phyloP scores from a whole-genome alignment of 2,888 invertebrate species.

The Scaptomyza reducta region DNA sequence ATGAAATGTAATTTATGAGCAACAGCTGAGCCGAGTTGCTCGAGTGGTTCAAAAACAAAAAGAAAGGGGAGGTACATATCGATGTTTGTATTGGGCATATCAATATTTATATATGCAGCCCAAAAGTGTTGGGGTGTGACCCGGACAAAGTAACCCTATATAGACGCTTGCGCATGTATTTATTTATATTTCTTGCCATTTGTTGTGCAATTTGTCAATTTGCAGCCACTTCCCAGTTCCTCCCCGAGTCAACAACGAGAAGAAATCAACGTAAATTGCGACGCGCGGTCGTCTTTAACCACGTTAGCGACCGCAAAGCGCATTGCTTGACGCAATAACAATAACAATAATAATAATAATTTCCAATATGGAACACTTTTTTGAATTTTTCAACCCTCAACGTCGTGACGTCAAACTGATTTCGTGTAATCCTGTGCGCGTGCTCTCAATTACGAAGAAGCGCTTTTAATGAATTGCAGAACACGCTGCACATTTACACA shows the following conservation, averaged over 20 bases:
- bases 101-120: constrained; percentile 48
- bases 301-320: constrained; percentile 17
- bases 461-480: constrained; percentile 32
- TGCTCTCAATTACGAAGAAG: constrained; percentile 72
- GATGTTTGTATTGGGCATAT: constrained; percentile 54
- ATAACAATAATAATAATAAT: constrained; percentile 12
- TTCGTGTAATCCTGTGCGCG: constrained; percentile 70
- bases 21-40: constrained; percentile 18
- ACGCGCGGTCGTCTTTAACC: constrained; percentile 14
- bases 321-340: constrained; percentile 3
- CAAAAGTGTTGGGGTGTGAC: constrained; percentile 33
- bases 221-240: constrained; percentile 3
- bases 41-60: background rate
- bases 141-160: no score
- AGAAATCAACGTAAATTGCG: constrained; percentile 1
- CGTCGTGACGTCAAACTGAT: constrained; percentile 48
- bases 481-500: constrained; percentile 19
- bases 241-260: no score
- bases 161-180: no score
- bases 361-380: constrained; percentile 24
- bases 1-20: constrained; percentile 61
- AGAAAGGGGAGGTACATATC: constrained; percentile 13
- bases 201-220: constrained; percentile 43
- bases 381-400: constrained; percentile 52
- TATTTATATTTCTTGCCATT: constrained; percentile 13